Conservation (phyloP, 2,113 vertebrate genomes). For the Dermatemys mawii region DNA sequence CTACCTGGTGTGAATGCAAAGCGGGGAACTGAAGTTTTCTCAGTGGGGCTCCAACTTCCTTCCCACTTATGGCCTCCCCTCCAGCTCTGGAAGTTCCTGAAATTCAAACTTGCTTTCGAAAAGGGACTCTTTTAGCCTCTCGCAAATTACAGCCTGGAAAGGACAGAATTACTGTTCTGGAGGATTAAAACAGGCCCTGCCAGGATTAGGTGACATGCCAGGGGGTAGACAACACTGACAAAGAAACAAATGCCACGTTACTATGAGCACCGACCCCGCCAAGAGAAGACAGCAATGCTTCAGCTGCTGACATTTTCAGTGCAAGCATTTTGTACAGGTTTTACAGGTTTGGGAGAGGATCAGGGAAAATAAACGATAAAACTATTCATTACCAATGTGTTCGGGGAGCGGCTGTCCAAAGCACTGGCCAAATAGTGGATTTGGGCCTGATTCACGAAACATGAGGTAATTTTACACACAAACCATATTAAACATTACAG, state of each 20-base stretch:
- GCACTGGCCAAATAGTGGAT: not conserved
- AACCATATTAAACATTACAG: not conserved
- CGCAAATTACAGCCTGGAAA: not conserved
- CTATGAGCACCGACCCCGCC: not conserved
- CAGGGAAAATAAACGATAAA: not conserved
- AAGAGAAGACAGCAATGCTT: too few species aligned
- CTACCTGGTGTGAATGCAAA: slow-evolving; percentile 24
- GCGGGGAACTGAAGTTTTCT: not conserved
- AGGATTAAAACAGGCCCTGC: not conserved
- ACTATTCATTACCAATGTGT: slow-evolving; percentile 42
- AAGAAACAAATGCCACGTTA: not conserved
- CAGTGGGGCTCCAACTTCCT: not conserved
- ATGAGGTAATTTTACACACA: not conserved
- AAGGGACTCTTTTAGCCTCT: fast-evolving
- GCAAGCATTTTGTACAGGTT: slow-evolving; percentile 35
- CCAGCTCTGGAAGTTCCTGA: not conserved
- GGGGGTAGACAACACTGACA: not conserved
- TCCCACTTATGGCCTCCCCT: not conserved
- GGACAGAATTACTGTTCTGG: not conserved
- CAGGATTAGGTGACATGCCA: not conserved
- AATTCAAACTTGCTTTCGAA: not conserved
- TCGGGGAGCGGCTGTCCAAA: slow-evolving; percentile 3
- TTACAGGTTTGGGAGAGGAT: slow-evolving; percentile 1
- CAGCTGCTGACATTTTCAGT: not conserved
- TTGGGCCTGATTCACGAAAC: not conserved